A percentile compares a stretch with the other conserved stretches of the same genome.
These are phyloP conservation scores for Seira musarum DNA, from an alignment of 2,888 invertebrate species.

Conservation along the genomic window DNA sequence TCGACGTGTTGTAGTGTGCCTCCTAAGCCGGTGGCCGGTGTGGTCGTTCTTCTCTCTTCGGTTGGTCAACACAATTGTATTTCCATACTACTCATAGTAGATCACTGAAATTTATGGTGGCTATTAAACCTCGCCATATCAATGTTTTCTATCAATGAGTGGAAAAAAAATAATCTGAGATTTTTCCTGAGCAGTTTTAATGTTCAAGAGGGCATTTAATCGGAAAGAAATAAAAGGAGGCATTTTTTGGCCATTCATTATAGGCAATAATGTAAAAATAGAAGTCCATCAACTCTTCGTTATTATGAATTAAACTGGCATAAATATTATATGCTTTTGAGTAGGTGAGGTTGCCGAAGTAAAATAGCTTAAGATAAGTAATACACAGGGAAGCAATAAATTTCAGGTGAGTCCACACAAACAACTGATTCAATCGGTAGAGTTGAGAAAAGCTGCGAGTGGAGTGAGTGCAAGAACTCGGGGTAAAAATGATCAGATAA, in stretches of 20 bases:
- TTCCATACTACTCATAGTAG: slow-evolving; percentile 14
- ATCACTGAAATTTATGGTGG: slow-evolving; percentile 35
- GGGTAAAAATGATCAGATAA: no score
- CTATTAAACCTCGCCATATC: slow-evolving; percentile 39
- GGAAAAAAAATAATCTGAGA: slow-evolving; percentile 18
- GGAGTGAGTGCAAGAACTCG: no score
- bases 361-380: neutral
- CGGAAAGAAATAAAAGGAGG: neutral
- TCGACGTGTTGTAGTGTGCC: no score
- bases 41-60: no score
- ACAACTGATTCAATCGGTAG: neutral
- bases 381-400: neutral
- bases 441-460: neutral
- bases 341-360: neutral
- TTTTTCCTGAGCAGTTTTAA: slow-evolving; percentile 3
- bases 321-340: neutral
- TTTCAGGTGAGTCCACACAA: neutral
- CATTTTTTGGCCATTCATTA: neutral
- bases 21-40: no score
- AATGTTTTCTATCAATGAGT: slow-evolving; percentile 31
- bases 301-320: neutral
- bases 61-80: no score
- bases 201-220: slow-evolving; percentile 18
- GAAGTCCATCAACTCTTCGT: neutral
- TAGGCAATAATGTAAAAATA: slow-evolving; percentile 5